Evolutionary conservation across 1,140 invertebrate genomes (phyloP), one percentile per base, ranked within the genome.

Genomic region (Drosophila tristis): DNA sequence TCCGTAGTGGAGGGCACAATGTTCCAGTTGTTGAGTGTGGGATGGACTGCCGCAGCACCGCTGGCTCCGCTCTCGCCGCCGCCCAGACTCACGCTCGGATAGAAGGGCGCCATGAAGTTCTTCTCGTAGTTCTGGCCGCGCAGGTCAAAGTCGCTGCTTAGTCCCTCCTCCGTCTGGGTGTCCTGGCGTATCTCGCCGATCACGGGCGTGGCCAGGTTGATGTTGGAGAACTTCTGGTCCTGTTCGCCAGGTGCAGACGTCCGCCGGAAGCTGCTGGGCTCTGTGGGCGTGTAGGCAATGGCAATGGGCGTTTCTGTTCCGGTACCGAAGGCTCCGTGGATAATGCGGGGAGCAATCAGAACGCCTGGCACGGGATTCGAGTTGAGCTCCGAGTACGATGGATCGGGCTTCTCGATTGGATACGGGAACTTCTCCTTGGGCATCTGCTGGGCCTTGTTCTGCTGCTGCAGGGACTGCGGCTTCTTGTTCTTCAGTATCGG

Each of bases 81-180:
- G 5, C 80, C 90, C 0, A 94, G 92, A 51, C 94, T 95, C 1
- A 94, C 91, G 78, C 95, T 95, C 0, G 95, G 95, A 8, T 95
- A 94, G 64, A 96, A 96, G 0, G 95, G 95, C 2, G 95, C 95
- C 93, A 95, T 94, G 61, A 96, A 95, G 74, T 94, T 94, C 64
- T 94, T 93, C 51, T 92, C 90, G 39, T 75, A 86, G 48, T 91
- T 91, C 43, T 92, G 91, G 2, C 81, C 91, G 7, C 91, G 80
- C 50, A 89, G 62, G 74, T 90, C 90, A n/a, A 90, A 80, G 8
- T 91, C 92, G 5, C 74, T 74, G 49, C 74, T 90, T 0, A 87
- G 57, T 11, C 73, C 63, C 25, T 85, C 74, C 47, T 85, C 80
- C 5, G 86, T 85, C 39, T 91, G 90, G 3, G 85, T 82, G n/a